Evolutionary conservation across 2,113 vertebrate species (phyloP).

Genomic region (Oenanthe oenanthe): DNA sequence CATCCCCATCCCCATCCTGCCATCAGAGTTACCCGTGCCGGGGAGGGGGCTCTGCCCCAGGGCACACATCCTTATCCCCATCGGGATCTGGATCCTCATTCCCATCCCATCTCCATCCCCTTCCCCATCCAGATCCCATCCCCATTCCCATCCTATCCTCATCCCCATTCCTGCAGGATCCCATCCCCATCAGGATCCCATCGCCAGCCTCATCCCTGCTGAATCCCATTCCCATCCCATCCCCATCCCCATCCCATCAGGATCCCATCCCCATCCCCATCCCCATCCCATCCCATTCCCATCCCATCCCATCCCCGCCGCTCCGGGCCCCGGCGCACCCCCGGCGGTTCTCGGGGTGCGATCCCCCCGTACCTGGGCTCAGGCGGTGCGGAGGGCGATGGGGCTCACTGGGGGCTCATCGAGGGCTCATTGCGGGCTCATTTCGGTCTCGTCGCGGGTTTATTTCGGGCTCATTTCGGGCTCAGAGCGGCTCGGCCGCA

Average conservation of each 20-base stretch:
- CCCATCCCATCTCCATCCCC: neutral
- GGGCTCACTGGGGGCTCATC: neutral
- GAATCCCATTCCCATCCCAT: too few relatives aligned
- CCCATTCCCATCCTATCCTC: too few relatives aligned
- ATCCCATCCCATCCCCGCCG: too few relatives aligned
- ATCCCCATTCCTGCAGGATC: neutral
- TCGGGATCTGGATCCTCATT: too few relatives aligned
- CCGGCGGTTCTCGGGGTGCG: too few relatives aligned
- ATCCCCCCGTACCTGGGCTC: slow-evolving; percentile 67
- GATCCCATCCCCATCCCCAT: too few relatives aligned
- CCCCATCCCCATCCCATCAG: too few relatives aligned
- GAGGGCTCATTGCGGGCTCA: too few relatives aligned
- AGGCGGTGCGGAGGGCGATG: neutral
- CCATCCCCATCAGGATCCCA: neutral
- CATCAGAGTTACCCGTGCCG: neutral
- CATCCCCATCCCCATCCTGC: neutral
- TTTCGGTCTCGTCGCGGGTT: too few relatives aligned
- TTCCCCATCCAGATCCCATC: neutral
- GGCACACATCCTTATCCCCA: neutral
- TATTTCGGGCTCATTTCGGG: too few relatives aligned
- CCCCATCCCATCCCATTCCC: too few relatives aligned
- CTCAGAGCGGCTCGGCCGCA: neutral
- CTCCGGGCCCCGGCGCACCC: too few relatives aligned
- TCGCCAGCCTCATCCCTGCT: neutral
- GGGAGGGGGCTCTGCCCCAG: neutral